Evolutionary conservation across 2,888 invertebrate species (phyloP).

Genomic region (Caenorhabditis sp.): DNA sequence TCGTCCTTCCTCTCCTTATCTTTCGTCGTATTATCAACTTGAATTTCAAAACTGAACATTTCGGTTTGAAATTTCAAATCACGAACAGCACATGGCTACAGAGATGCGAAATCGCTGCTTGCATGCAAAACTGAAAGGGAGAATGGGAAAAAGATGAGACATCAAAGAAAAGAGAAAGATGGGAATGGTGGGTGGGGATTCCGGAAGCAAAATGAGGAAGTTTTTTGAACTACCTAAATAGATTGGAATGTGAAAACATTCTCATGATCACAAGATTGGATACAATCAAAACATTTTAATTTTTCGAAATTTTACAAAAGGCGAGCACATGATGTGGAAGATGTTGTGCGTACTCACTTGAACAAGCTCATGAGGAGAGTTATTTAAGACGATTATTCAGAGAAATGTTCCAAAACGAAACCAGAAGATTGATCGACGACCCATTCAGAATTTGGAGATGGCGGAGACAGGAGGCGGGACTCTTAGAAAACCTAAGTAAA

Average conservation of each 20-base stretch:
- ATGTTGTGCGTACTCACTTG: conserved; percentile 14
- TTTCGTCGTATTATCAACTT: conserved; percentile 25
- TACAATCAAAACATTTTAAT: conserved; percentile 30
- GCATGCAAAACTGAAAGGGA: background rate
- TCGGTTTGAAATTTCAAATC: background rate
- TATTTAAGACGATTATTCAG: background rate
- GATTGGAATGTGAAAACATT: conserved; percentile 24
- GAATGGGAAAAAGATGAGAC: background rate
- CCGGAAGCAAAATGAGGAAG: conserved; percentile 22
- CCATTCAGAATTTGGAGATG: background rate
- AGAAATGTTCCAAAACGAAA: conserved; percentile 16
- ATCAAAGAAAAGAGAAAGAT: background rate
- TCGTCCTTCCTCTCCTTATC: conserved; percentile 48
- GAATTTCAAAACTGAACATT: conserved; percentile 13
- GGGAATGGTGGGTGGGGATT: conserved; percentile 10
- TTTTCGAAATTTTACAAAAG: conserved; percentile 4
- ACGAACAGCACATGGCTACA: too few species aligned
- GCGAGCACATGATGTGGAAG: conserved; percentile 20
- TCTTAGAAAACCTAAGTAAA: conserved; percentile 56
- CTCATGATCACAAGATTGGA: conserved; percentile 11
- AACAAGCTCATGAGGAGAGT: conserved; percentile 12
- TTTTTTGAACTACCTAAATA: conserved; percentile 7
- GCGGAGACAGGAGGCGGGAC: conserved; percentile 25
- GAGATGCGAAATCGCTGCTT: background rate
- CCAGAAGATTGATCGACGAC: background rate